Base-by-base conservation (phyloP, 2,113 vertebrate genomes). In the Gymnocephalus cernua region DNA sequence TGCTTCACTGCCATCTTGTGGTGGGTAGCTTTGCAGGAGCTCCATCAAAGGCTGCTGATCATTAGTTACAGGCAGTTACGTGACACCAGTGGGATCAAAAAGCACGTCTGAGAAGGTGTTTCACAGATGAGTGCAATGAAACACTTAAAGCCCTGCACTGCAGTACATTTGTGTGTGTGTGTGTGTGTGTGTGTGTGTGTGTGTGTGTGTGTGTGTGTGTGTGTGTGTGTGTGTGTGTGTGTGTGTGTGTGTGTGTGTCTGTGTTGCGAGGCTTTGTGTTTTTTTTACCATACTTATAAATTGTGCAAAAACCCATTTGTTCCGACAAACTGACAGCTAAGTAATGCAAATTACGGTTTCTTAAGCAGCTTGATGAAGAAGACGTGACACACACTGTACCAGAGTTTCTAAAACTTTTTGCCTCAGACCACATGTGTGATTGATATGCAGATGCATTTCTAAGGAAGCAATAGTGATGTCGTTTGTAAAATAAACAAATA, bases 1-100 rank as follows among this genome's bases (percentile, higher is more conserved):
- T 84, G 85, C 88, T 93, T 74, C 80, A 85, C 89, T 93, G 93
- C 93, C 93, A 94, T 88, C 93, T 93, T 88, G 89, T 87, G 93
- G 89, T 27, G 6, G 54, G 6, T 2, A 6, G 10, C 11, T 32
- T 56, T 21, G 58, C 66, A 70, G 68, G 12, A 0, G 50, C 38
- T 9, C 29, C 21, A 21, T 48, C 25, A 63, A 54, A 70, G 19
- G 35, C 6, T n/a, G 68, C 61, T 83, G 66, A 57, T 74, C 47
- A 66, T 69, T 72, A 74, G 63, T 84, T 72, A 74, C 74, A 83
- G 51, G 51, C 65, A 75, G 71, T 73, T 86, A 56, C 27, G 13
- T 63, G 63, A 23, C 32, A 66, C 44, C 35, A 68, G 18, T 77
- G 45, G 72, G 77, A 90, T 90, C 64, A 89, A 77, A 85, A 86